These are phyloP conservation scores for Silurus aristotelis DNA, from an alignment of 2,797 vertebrate species.

Conservation along the genomic window DNA sequence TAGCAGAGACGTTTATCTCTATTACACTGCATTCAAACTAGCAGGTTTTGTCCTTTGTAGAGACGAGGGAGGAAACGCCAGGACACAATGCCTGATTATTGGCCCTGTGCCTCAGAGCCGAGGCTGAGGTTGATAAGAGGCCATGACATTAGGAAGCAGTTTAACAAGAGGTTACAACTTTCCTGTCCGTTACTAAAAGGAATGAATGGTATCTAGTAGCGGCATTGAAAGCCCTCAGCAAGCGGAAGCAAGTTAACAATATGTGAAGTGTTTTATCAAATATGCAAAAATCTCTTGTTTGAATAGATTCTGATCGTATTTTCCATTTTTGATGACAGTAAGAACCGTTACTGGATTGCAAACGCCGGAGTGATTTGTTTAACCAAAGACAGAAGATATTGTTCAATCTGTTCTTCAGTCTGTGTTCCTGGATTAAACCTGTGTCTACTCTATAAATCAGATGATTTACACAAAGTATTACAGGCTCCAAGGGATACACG, in stretches of 20 bases:
- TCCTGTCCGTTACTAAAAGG: conserved; percentile 72
- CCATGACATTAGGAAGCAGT: conserved; percentile 62
- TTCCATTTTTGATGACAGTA: conserved; percentile 58
- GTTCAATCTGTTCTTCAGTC: neutral
- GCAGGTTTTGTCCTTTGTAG: conserved; percentile 56
- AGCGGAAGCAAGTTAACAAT: conserved; percentile 49
- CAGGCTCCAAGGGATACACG: neutral
- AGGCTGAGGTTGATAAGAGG: conserved; percentile 59
- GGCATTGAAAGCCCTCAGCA: conserved; percentile 60
- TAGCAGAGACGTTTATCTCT: conserved; percentile 61
- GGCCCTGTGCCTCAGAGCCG: conserved; percentile 41
- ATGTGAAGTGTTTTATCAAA: conserved; percentile 60
- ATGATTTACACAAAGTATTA: neutral
- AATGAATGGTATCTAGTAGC: conserved; percentile 65
- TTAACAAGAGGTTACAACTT: conserved; percentile 54
- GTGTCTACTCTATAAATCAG: neutral
- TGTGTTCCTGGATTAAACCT: conserved; percentile 3
- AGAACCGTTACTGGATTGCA: conserved; percentile 67
- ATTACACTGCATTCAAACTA: conserved; percentile 65
- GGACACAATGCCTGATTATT: conserved; percentile 62
- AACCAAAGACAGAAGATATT: conserved; percentile 4
- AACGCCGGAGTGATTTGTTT: conserved; percentile 41
- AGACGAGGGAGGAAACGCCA: conserved; percentile 51
- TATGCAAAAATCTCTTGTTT: conserved; percentile 62
- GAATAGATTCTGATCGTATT: conserved; percentile 57